Conservation (phyloP, 1,140 invertebrate genomes). For the Bombus picipes region DNA sequence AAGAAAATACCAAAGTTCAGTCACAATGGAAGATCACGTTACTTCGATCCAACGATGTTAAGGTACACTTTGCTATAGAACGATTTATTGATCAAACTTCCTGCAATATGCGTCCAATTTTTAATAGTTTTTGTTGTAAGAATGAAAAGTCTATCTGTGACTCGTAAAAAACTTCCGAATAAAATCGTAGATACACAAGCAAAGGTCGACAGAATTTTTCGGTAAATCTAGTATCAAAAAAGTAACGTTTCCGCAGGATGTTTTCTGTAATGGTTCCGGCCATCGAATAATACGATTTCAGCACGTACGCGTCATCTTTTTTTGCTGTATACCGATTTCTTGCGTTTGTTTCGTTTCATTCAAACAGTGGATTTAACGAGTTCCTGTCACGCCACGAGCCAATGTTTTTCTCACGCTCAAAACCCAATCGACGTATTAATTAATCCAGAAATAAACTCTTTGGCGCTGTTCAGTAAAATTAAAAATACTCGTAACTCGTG, state of each 20-base stretch:
- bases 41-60: too few relatives aligned
- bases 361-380: slow-evolving; percentile 46
- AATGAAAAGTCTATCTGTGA: too few relatives aligned
- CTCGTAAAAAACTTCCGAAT: too few relatives aligned
- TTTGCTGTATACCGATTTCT: not conserved
- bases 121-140: too few relatives aligned
- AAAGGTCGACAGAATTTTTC: not conserved
- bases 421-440: slow-evolving; percentile 27
- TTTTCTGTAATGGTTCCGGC: not conserved
- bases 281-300: not conserved
- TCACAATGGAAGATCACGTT: too few relatives aligned
- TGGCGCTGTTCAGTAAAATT: not conserved
- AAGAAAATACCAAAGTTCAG: too few relatives aligned
- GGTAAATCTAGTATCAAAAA: not conserved
- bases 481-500: not conserved
- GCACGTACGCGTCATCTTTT: not conserved
- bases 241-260: not conserved
- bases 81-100: too few relatives aligned
- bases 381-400: slow-evolving; percentile 36
- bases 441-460: slow-evolving; percentile 41
- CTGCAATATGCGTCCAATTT: too few relatives aligned
- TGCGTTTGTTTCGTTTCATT: slow-evolving; percentile 25
- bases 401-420: not conserved
- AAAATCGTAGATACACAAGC: too few relatives aligned
- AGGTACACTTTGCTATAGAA: too few relatives aligned